A percentile compares a stretch with the other conserved stretches of the same genome.
Evolutionary conservation across 2,888 invertebrate genomes (phyloP).

Genomic region (Nebria salina): DNA sequence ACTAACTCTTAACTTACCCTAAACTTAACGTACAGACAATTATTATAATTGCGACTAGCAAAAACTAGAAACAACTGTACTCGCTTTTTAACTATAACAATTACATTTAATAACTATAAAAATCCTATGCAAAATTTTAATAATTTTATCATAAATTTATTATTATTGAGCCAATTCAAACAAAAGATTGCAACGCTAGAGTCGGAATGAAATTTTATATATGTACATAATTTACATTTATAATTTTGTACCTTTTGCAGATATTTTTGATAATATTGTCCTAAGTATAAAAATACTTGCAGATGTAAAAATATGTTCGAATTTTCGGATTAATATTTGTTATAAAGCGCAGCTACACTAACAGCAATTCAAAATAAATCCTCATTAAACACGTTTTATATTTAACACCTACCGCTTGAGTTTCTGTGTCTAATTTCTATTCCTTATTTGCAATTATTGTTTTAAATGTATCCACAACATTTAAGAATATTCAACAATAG

Average conservation of each 20-base stretch:
- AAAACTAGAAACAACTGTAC: too few species aligned
- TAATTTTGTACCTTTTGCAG: constrained; percentile 18
- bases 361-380: background rate
- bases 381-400: background rate
- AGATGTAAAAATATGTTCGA: constrained; percentile 18
- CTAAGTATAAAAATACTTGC: constrained; percentile 30
- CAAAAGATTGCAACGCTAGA: too few species aligned
- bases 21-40: too few species aligned
- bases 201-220: background rate
- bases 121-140: too few species aligned
- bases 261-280: constrained; percentile 34
- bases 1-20: too few species aligned
- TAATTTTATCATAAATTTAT: too few species aligned
- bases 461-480: background rate
- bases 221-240: background rate
- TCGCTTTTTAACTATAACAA: too few species aligned
- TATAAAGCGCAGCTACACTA: background rate
- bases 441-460: background rate
- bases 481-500: too few species aligned
- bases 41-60: too few species aligned
- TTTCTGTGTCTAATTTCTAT: background rate
- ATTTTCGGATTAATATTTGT: background rate
- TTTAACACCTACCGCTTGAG: background rate
- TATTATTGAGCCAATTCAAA: too few species aligned
- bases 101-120: too few species aligned